These are phyloP conservation scores for Manis crassicaudata DNA, from an alignment of 2,797 vertebrate species.

Conservation along the genomic window DNA sequence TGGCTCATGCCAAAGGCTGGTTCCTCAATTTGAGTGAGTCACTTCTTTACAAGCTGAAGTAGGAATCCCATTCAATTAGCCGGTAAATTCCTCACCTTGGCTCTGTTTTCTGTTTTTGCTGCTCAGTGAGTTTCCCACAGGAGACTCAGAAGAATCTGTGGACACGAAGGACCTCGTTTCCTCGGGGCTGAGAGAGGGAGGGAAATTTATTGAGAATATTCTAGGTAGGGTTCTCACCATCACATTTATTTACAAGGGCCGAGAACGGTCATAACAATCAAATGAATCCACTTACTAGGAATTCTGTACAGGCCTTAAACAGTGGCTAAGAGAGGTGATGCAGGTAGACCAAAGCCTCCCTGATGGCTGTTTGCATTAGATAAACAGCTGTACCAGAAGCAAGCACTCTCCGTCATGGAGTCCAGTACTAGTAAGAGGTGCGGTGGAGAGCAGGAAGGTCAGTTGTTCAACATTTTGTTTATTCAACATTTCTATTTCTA, in stretches of 20 bases:
- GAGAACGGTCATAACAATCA: neutral
- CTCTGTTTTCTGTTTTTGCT: neutral
- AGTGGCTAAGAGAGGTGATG: neutral
- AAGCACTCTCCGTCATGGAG: too few relatives aligned
- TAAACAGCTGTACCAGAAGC: neutral
- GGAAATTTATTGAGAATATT: neutral
- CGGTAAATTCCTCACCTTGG: neutral
- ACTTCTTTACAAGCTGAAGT: neutral
- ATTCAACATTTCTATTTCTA: neutral
- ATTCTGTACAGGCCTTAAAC: neutral
- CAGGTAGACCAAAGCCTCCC: too few relatives aligned
- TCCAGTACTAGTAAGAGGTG: neutral
- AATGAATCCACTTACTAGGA: neutral
- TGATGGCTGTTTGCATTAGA: too few relatives aligned
- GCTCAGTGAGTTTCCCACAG: neutral
- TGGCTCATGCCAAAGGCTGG: neutral
- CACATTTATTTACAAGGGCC: neutral
- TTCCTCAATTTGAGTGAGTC: slow-evolving; percentile 43
- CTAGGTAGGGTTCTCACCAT: neutral
- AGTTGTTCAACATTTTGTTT: neutral
- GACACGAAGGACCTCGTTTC: neutral
- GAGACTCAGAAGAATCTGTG: neutral
- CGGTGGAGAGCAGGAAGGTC: neutral
- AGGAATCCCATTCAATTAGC: neutral
- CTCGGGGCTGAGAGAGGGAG: neutral